Evolutionary conservation across 2,113 vertebrate species (phyloP), one percentile per base, ranked within the genome.

Genomic region (Dipodomys spectabilis): DNA sequence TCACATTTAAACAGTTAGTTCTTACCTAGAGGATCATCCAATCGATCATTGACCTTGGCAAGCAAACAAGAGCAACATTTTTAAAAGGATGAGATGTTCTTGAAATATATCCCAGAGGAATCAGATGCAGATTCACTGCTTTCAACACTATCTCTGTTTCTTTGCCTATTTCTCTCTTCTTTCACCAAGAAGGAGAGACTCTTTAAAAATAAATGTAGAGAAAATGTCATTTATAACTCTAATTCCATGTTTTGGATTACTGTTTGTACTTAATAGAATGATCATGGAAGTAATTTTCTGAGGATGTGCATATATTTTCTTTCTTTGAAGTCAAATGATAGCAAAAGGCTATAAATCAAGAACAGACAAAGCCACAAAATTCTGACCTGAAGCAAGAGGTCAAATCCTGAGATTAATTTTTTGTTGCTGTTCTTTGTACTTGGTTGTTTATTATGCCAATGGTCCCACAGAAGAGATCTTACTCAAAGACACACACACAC

Each of bases 21-120:
- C 75, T 73, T 93, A 86, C 89, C 74, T 95, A 80, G 45, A 92
- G 45, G 57, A 93, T 86, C 83, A 83, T 78, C 32, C 83, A 93
- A 90, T 68, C 69, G 82, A 83, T 75, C 93, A 44, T 25, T 87
- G 75, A 94, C 77, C 64, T 93, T 96, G 93, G 93, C 93, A 77
- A 78, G 22, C 53, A 64, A 82, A 88, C 69, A 92, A 95, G 81
- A 84, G 82, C 67, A 90, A 92, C 86, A 88, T 94, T 89, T 92
- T 95, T 79, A 57, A 92, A 87, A 93, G 92, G 77, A 94, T 94
- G 86, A 95, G 95, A 92, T 87, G 64, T 96, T 96, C 94, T 94
- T 86, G 35, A 92, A 88, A 94, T 95, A 81, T 82, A 82, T 82
- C 88, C 92, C 82, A 65, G n/a, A 88, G 32, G 69, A 95, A 79